These are phyloP conservation scores for Drosophila villosipedis DNA, from an alignment of 2,888 invertebrate species.

Conservation along the genomic window DNA sequence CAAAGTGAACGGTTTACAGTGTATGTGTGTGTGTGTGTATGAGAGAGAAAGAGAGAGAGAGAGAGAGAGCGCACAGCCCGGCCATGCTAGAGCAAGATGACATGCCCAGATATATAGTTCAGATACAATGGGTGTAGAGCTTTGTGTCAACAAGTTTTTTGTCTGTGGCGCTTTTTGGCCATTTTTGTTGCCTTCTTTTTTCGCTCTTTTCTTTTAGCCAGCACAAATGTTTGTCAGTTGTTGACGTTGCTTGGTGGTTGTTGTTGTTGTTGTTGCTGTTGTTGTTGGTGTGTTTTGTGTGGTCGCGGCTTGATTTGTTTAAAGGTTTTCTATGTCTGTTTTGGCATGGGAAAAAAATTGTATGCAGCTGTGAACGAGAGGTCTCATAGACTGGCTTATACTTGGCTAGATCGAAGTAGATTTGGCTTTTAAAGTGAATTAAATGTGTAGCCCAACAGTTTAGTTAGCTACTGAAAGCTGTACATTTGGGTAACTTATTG, in stretches of 20 bases:
- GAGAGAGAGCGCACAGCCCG: background rate
- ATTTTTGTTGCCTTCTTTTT: constrained; percentile 44
- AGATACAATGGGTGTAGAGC: constrained; percentile 61
- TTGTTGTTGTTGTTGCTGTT: constrained; percentile 27
- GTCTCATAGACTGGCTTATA: background rate
- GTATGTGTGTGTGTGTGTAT: background rate
- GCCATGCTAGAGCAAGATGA: constrained; percentile 40
- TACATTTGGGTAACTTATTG: background rate
- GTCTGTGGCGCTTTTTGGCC: constrained; percentile 53
- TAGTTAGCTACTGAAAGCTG: constrained; percentile 14
- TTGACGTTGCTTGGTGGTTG: constrained; percentile 56
- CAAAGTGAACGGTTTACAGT: constrained; percentile 63
- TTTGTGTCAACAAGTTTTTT: constrained; percentile 78
- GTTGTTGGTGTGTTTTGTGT: constrained; percentile 59
- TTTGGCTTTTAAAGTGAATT: constrained; percentile 28
- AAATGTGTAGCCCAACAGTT: constrained; percentile 15
- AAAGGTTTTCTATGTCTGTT: constrained; percentile 59
- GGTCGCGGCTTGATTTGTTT: constrained; percentile 75
- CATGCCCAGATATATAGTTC: constrained; percentile 27
- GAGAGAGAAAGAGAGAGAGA: background rate
- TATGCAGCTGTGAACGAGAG: constrained; percentile 26
- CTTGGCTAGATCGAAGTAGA: constrained; percentile 12
- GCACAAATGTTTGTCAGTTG: constrained; percentile 68
- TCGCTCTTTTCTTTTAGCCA: constrained; percentile 19
- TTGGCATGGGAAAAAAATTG: constrained; percentile 58